These are phyloP conservation scores for Pseudomyrmex cubaensis DNA, from an alignment of 1,140 invertebrate genomes.

Conservation along the genomic window DNA sequence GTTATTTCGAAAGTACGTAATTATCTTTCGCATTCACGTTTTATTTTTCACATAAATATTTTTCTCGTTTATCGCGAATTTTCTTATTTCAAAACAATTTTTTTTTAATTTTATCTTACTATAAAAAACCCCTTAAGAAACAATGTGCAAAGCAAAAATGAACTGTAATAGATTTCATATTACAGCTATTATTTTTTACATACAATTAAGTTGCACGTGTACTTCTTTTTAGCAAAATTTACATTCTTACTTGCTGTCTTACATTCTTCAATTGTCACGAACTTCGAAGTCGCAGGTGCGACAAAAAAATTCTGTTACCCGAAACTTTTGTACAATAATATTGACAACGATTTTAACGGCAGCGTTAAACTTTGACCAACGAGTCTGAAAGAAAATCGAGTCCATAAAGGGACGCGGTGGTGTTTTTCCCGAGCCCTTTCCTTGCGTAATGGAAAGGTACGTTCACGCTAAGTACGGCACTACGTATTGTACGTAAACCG, in stretches of 20 bases:
- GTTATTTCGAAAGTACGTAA: background rate
- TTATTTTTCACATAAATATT: no score
- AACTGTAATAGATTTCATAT: no score
- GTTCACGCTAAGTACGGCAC: constrained; percentile 62
- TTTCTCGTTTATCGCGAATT: background rate
- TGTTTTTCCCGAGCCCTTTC: constrained; percentile 52
- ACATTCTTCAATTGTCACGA: background rate
- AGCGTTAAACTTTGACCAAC: constrained; percentile 12
- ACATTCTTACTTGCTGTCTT: no score
- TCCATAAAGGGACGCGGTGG: constrained; percentile 29
- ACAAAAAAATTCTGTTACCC: background rate
- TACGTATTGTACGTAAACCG: constrained; percentile 72
- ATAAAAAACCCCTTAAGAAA: no score
- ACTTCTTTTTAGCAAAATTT: no score
- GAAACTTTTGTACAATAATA: constrained; percentile 5
- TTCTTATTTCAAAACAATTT: no score
- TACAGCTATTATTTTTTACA: no score
- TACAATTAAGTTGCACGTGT: no score
- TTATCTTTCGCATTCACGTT: background rate
- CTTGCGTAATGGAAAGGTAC: constrained; percentile 72
- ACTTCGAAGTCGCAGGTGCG: background rate
- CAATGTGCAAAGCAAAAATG: no score
- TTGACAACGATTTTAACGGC: background rate
- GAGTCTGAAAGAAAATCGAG: constrained; percentile 35
- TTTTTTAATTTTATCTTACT: background rate